Base-by-base conservation (phyloP, 2,888 invertebrate species). In the Melieria picta region DNA sequence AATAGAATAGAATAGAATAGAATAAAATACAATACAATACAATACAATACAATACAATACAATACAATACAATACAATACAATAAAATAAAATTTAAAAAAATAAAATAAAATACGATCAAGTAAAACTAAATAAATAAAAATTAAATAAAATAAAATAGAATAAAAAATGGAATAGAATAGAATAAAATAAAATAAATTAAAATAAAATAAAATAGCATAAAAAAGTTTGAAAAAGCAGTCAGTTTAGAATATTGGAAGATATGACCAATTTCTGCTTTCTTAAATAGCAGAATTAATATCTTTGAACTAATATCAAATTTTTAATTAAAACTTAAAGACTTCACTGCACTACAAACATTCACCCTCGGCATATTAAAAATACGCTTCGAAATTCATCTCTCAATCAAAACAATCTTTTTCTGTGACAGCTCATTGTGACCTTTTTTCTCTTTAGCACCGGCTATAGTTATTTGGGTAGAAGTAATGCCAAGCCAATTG, bases 401-500 rank as follows among this genome's bases (percentile, higher is more conserved):
- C 30, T 52, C 52, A 52, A 52, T 52, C 11, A 52, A 52, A 52
- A 52, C 52, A 52, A n/a, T 52, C 52, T 52, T 52, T n/a, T 30
- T 30, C 30, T 30, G 30, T 30, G 30, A 30, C 30, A 30, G 30
- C 30, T 30, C 2, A 30, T 30, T 30, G 30, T 30, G 30, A 10
- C 3, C 50, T 3, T 50, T 50, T 50, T 50, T 50, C 50, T 10
- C 11, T 10, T 0, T 9, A 50, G 50, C 50, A 50, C 11, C 11
- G 9, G 50, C 2, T 10, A 50, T 50, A 10, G 9, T 50, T 50
- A 52, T 52, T 52, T 52, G 5, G 13, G 9, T 7, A 57, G 16
- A 57, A 77, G 75, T 30, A 30, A 30, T 30, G 30, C 30, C 30
- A 78, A 74, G 75, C 64, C 78, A 79, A 82, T 80, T 76, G 80